Evolutionary conservation across 1,140 invertebrate genomes (phyloP).

Genomic region (Drosophila punjabiensis): DNA sequence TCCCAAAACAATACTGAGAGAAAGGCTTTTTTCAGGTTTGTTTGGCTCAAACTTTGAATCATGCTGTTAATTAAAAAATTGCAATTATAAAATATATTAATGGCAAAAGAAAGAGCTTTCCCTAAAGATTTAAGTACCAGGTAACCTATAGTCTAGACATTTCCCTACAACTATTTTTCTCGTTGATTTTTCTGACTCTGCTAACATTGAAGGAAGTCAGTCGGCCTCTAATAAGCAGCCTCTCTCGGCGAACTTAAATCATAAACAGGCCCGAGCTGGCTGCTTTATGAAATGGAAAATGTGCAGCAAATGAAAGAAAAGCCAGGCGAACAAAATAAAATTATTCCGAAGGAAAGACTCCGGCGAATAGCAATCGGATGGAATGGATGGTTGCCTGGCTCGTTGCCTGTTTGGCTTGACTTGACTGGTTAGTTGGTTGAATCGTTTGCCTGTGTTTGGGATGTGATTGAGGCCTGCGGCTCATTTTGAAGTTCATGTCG

Average conservation of each 20-base stretch:
- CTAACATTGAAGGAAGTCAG: slow-evolving; percentile 64
- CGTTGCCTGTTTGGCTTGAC: slow-evolving; percentile 7
- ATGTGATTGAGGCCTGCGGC: slow-evolving; percentile 55
- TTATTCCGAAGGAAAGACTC: slow-evolving; percentile 37
- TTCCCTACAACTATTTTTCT: background rate
- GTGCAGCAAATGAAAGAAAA: slow-evolving; percentile 73
- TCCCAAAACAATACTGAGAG: too few relatives aligned
- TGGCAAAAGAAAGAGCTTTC: background rate
- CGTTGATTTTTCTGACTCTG: slow-evolving; percentile 10
- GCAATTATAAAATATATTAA: background rate
- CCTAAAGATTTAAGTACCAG: background rate
- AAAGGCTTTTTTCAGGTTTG: too few relatives aligned
- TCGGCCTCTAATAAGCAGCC: slow-evolving; percentile 75
- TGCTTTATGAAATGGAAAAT: slow-evolving; percentile 84
- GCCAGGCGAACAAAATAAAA: slow-evolving; percentile 44
- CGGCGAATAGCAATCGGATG: slow-evolving; percentile 28
- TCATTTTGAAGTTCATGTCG: slow-evolving; percentile 55
- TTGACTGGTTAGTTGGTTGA: slow-evolving; percentile 27
- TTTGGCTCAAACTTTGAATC: background rate
- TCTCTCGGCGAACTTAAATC: slow-evolving; percentile 69
- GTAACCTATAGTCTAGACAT: background rate
- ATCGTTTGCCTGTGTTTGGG: slow-evolving; percentile 36
- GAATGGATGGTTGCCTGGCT: slow-evolving; percentile 16
- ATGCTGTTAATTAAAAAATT: background rate
- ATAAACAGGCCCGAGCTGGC: slow-evolving; percentile 70